Evolutionary conservation across 2,113 vertebrate species (phyloP), one percentile per base, ranked within the genome.

Genomic region (Acanthisitta chloris): DNA sequence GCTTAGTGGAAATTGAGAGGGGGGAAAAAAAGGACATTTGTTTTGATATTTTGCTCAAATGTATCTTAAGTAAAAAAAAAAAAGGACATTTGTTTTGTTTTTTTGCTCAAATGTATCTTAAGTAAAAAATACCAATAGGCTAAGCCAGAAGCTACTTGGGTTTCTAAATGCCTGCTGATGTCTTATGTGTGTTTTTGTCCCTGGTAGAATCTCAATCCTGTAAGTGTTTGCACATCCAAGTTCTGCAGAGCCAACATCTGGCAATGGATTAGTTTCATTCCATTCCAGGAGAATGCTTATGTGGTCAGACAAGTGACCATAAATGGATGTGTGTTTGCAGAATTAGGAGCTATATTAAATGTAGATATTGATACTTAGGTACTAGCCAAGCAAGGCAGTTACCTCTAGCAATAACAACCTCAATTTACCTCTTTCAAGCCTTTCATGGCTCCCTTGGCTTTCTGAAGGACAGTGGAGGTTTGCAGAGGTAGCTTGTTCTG

Each of bases 201-300:
- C 25, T 26, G 33, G 8, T 28, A 7, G 36, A 24, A 6, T 48
- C 10, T 57, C 0, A 2, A 17, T 81, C 18, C 46, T 57, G 3
- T 18, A 25, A 17, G 45, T 29, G 19, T 10, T 67, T 52, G 49
- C 49, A 38, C 14, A 36, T 42, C 57, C 29, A 20, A 4, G 36
- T 36, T 49, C 33, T 40, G 36, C 18, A 24, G 11, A 65, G 36
- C 13, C 42, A 78, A 4, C 15, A 1, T 18, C 5, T 23, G 18
- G 6, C 8, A 11, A 15, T 12, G 0, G 0, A 55, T 21, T 42
- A 62, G 14, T 20, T 57, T 38, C 8, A 8, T 42, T 78, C n/a
- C 16, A 2, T 31, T 55, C 40, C 36, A 57, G n/a, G 28, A 57
- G 3, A 4, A 26, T 42, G 29, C 4, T 36, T 28, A 20, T n/a